Evolutionary conservation across 2,888 invertebrate species (phyloP).

Genomic region (Ornithoptera alexandrae): DNA sequence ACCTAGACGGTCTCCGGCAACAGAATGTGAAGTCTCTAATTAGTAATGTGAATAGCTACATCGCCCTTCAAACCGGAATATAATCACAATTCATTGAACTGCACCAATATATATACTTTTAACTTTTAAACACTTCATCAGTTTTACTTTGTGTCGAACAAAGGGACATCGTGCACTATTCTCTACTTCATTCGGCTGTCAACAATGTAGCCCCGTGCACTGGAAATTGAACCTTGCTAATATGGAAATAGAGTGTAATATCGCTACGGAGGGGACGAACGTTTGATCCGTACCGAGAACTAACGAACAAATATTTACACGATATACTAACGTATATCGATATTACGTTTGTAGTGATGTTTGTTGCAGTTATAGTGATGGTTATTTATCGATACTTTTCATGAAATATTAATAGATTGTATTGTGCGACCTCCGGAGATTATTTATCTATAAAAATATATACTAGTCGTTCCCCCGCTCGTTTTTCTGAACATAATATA

Average conservation of each 20-base stretch:
- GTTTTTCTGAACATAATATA: too few relatives aligned
- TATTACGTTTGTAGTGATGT: conserved; percentile 14
- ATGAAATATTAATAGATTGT: too few relatives aligned
- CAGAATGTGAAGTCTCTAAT: too few relatives aligned
- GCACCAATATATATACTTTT: conserved; percentile 2
- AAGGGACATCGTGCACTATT: conserved; percentile 13
- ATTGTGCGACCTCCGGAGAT: too few relatives aligned
- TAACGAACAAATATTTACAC: conserved; percentile 39
- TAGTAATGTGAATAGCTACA: too few relatives aligned
- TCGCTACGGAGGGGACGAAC: background rate
- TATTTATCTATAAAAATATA: too few relatives aligned
- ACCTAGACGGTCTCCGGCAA: too few relatives aligned
- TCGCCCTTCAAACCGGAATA: too few relatives aligned
- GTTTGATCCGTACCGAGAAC: conserved; percentile 22
- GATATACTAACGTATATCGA: conserved; percentile 18
- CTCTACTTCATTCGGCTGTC: conserved; percentile 17
- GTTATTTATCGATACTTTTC: background rate
- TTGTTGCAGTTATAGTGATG: conserved; percentile 5
- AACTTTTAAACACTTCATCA: background rate
- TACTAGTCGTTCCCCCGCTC: too few relatives aligned
- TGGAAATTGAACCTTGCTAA: background rate
- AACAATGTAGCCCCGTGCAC: background rate
- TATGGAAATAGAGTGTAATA: background rate
- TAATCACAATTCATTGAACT: too few relatives aligned
- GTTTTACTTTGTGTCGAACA: background rate